phyloP scores from a whole-genome alignment of 2,888 invertebrate genomes.

The Cataglyphis rosenhaueri region DNA sequence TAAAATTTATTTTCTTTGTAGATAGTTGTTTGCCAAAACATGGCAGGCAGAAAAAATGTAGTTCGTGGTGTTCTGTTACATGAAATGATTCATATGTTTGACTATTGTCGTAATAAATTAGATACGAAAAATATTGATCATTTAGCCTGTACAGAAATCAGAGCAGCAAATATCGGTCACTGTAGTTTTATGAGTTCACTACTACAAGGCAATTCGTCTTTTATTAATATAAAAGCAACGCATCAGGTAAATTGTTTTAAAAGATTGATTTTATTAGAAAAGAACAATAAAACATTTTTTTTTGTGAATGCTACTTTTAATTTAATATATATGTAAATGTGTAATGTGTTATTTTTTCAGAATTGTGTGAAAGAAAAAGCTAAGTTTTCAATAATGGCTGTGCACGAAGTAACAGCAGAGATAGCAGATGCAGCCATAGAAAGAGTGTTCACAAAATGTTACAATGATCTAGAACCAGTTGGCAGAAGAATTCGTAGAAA shows the following conservation, averaged over 20 bases:
- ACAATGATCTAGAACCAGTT: conserved; percentile 96
- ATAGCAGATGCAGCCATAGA: conserved; percentile 93
- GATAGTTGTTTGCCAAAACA: conserved; percentile 97
- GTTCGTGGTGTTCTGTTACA: conserved; percentile 94
- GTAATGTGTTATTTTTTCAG: conserved; percentile 84
- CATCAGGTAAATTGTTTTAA: conserved; percentile 91
- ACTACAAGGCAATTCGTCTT: conserved; percentile 91
- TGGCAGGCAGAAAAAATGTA: conserved; percentile 89
- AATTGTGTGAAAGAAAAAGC: conserved; percentile 97
- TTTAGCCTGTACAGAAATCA: conserved; percentile 95
- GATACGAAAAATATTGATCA: conserved; percentile 85
- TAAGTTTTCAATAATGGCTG: conserved; percentile 92
- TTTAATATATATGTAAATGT: conserved; percentile 13
- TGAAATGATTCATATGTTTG: conserved; percentile 90
- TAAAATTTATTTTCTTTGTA: conserved; percentile 82
- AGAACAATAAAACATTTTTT: neutral
- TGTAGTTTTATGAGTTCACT: conserved; percentile 95
- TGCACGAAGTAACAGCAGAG: conserved; percentile 90
- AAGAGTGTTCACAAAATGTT: conserved; percentile 95
- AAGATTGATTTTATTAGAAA: neutral
- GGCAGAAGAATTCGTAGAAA: conserved; percentile 92
- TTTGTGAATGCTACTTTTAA: conserved; percentile 4
- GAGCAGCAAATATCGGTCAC: conserved; percentile 97
- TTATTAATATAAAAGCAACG: conserved; percentile 90
- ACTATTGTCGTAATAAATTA: conserved; percentile 42